Conservation (phyloP, 92 coral and sea anemone species). For the Pocillopora grandis region DNA sequence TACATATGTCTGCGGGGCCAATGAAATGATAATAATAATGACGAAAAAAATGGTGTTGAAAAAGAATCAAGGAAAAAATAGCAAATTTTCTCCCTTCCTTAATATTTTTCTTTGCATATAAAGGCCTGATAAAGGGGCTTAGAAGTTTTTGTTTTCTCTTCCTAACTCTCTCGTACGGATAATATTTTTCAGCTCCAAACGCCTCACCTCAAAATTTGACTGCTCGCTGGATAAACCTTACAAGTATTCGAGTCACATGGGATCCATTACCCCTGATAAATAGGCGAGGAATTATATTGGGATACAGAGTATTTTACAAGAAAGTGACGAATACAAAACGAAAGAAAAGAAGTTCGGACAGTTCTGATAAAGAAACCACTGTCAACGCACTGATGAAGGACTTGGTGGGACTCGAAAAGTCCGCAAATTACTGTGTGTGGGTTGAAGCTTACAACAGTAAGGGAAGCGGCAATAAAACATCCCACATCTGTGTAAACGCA, state of each 20-base stretch:
- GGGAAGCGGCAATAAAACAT: slow-evolving; percentile 25
- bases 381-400: neutral
- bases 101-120: too few relatives aligned
- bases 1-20: too few relatives aligned
- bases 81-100: too few relatives aligned
- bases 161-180: neutral
- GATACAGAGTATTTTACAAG: slow-evolving; percentile 10
- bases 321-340: neutral
- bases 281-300: slow-evolving; percentile 23
- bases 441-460: slow-evolving; percentile 45
- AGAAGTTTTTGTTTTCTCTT: neutral
- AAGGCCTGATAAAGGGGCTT: neutral
- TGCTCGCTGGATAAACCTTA: neutral
- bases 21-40: too few relatives aligned
- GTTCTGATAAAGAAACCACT: neutral
- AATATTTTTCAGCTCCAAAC: slow-evolving; percentile 3
- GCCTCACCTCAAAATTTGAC: slow-evolving; percentile 30
- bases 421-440: slow-evolving; percentile 37
- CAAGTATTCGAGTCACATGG: slow-evolving; percentile 24
- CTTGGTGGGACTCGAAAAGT: slow-evolving; percentile 32
- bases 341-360: too few relatives aligned
- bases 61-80: too few relatives aligned
- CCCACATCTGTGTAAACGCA: neutral
- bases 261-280: slow-evolving; percentile 17
- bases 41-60: too few relatives aligned